Base-by-base conservation (phyloP, 2,797 vertebrate genomes). In the Scomberomorus guttatus region DNA sequence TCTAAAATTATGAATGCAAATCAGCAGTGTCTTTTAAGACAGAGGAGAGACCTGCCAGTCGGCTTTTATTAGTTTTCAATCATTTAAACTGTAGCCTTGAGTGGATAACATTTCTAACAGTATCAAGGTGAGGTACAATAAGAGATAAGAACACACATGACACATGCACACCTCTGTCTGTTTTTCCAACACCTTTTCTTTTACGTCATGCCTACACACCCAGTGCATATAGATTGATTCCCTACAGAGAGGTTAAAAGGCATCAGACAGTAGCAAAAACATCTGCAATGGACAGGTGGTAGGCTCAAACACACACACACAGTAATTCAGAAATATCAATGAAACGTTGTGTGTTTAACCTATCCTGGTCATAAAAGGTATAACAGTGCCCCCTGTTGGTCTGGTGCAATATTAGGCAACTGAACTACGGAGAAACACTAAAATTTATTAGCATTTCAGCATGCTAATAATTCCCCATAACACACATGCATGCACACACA, bases 331-430 rank as follows among this genome's bases (percentile, higher is more conserved):
- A 82, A 66, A 71, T 50, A 75, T 71, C 9, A 22, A 34, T 81
- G 18, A 50, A 79, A 70, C 25, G 22, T 46, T 46, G 15, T n/a
- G 14, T 15, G 44, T 72, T 84, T 87, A 58, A 79, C 48, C 54
- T 72, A 34, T 52, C 6, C 6, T 46, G 37, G 25, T 44, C 22
- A 74, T 79, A 44, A 83, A 74, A 86, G 68, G 75, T 63, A 57
- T 50, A 77, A 66, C 58, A 88, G 69, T 85, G 90, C 90, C 89
- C 86, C 83, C 89, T 89, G 48, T 91, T 87, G 90, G 81, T 73
- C 5, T 51, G 20, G 42, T 59, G 4, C 61, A 39, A 61, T 61
- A 56, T 52, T 6, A 61, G 27, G 62, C 55, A 62, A 17, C 54
- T 65, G 27, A 60, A 75, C 9, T 57, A 50, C 4, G 0, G 15